Percentiles rank a stretch among this genome's conserved stretches.
phyloP scores from a whole-genome alignment of 2,888 invertebrate genomes.

The Nomada ferruginata region DNA sequence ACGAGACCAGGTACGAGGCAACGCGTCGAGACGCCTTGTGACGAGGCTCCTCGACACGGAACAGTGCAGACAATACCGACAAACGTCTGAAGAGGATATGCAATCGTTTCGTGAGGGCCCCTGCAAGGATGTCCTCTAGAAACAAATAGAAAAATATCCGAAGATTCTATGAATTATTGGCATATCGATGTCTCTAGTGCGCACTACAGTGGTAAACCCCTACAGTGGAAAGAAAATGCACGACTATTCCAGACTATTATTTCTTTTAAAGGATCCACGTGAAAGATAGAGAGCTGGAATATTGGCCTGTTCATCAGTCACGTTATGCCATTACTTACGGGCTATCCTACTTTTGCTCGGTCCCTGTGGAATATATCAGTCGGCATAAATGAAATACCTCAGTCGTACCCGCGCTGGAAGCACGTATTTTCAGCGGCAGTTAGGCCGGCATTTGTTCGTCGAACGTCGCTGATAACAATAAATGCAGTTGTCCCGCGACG shows the following conservation, averaged over 20 bases:
- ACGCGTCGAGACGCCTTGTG: slow-evolving; percentile 39
- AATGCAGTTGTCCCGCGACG: neutral
- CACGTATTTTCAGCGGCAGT: neutral
- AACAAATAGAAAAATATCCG: slow-evolving; percentile 52
- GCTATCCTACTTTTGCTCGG: neutral
- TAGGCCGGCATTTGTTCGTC: neutral
- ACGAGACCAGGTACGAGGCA: neutral
- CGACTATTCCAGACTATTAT: neutral
- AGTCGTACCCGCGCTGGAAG: neutral
- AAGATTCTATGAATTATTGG: slow-evolving; percentile 41
- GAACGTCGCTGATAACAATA: slow-evolving; percentile 4
- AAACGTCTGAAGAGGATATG: slow-evolving; percentile 43
- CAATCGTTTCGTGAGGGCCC: slow-evolving; percentile 45
- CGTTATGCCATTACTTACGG: neutral
- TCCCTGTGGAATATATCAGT: neutral
- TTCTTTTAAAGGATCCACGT: slow-evolving; percentile 15
- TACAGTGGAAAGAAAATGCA: neutral
- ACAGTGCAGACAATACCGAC: slow-evolving; percentile 31
- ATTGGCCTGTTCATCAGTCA: slow-evolving; percentile 16
- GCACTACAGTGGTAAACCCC: neutral
- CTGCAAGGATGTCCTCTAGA: slow-evolving; percentile 31
- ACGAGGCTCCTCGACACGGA: slow-evolving; percentile 48
- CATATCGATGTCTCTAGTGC: slow-evolving; percentile 31
- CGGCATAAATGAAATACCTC: neutral
- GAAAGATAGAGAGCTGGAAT: slow-evolving; percentile 5